phyloP scores from a whole-genome alignment of 2,113 vertebrate genomes.

The Prietella phreatophila region DNA sequence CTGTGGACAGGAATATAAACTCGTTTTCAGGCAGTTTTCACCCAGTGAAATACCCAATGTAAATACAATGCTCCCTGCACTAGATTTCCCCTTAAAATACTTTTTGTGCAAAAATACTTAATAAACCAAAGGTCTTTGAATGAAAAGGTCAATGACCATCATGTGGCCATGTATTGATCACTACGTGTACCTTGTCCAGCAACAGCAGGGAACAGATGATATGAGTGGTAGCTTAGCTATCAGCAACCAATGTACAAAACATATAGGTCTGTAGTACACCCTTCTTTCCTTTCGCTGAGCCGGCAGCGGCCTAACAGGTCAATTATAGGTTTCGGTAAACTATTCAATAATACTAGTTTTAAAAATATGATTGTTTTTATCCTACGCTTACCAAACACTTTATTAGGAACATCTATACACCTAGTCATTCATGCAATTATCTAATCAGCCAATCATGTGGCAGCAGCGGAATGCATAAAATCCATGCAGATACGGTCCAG shows the following conservation, averaged over 20 bases:
- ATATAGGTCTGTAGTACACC: neutral
- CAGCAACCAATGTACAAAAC: constrained; percentile 25
- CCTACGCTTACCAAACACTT: neutral
- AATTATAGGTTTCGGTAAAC: neutral
- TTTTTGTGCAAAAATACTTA: neutral
- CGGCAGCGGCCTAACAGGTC: neutral
- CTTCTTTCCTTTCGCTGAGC: constrained; percentile 33
- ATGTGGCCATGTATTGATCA: constrained; percentile 32
- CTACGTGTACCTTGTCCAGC: constrained; percentile 45
- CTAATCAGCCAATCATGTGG: neutral
- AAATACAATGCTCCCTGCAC: neutral
- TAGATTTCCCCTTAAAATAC: neutral
- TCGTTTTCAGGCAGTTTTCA: neutral
- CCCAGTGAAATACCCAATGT: neutral
- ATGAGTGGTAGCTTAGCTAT: constrained; percentile 8
- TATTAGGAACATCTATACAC: neutral
- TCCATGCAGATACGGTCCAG: neutral
- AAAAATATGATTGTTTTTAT: neutral
- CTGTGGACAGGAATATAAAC: neutral
- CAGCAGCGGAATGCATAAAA: neutral
- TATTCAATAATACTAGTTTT: neutral
- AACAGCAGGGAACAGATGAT: neutral
- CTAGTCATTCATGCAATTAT: neutral
- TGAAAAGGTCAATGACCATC: constrained; percentile 41
- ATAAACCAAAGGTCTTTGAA: constrained; percentile 1